Percentiles rank a stretch among this genome's conserved stretches.
Conservation (phyloP, 2,113 vertebrate species). For the Paedocypris sp. region DNA sequence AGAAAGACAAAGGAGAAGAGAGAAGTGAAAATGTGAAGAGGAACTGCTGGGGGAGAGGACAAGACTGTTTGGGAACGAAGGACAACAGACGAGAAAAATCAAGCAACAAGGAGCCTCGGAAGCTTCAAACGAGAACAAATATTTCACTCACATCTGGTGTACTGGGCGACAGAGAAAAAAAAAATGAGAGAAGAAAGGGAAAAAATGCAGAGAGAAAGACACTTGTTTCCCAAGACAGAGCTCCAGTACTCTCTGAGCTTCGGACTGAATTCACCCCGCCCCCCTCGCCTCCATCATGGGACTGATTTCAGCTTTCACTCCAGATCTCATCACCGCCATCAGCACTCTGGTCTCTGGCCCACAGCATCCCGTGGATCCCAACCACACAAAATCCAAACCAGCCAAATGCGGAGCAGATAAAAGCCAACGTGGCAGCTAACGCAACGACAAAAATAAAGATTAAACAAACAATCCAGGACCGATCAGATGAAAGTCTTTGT, state of each 20-base stretch:
- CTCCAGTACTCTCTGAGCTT: neutral
- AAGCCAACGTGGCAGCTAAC: neutral
- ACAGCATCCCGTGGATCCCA: neutral
- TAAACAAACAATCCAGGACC: constrained; percentile 1
- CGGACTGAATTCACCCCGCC: neutral
- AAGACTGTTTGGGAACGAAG: constrained; percentile 29
- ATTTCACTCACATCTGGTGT: neutral
- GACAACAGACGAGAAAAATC: constrained; percentile 27
- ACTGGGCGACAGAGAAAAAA: constrained; percentile 3
- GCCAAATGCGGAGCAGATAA: neutral
- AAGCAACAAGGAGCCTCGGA: constrained; percentile 17
- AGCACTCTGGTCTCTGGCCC: neutral
- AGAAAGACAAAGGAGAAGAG: constrained; percentile 34
- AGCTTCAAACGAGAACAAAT: neutral
- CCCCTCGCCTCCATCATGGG: constrained; percentile 1
- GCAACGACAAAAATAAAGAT: neutral
- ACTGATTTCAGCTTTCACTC: constrained; percentile 20
- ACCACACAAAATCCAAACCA: neutral
- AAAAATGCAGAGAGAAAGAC: too few species aligned
- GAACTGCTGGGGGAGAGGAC: constrained; percentile 38
- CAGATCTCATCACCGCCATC: constrained; percentile 16
- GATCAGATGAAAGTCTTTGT: constrained; percentile 26
- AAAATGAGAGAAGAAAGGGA: neutral
- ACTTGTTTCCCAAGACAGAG: too few species aligned
- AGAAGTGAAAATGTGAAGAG: constrained; percentile 39